A percentile compares a stretch with the other conserved stretches of the same genome.
Conservation (phyloP, 2,888 invertebrate genomes). For the Cheilosia vulpina region DNA sequence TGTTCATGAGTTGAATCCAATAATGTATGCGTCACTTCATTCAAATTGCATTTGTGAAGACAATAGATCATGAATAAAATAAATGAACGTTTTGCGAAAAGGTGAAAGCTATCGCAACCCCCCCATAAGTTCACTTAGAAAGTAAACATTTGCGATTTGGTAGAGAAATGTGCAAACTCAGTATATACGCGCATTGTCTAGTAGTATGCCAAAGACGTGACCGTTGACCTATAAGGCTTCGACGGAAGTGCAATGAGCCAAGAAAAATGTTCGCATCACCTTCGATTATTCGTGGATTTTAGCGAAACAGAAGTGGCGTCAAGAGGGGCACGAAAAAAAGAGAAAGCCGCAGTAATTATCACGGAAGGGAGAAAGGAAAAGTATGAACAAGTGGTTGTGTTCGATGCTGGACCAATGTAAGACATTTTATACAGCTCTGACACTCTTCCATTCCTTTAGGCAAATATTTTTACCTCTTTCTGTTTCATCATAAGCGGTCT, state of each 20-base stretch:
- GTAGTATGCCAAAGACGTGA: not conserved
- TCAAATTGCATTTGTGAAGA: no score
- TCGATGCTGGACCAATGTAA: not conserved
- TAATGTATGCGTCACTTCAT: no score
- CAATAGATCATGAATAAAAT: no score
- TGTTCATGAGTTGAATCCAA: no score
- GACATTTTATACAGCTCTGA: not conserved
- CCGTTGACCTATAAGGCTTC: not conserved
- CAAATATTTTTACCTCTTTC: not conserved
- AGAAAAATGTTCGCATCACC: not conserved
- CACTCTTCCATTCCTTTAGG: not conserved
- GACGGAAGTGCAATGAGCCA: no score
- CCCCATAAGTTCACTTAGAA: no score
- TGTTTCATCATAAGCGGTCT: not conserved
- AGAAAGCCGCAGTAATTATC: slow-evolving; percentile 45
- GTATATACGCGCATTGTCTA: no score
- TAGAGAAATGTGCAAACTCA: no score
- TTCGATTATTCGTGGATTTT: not conserved
- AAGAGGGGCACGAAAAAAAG: slow-evolving; percentile 8
- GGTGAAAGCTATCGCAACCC: no score
- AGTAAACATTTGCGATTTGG: no score
- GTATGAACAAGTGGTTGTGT: slow-evolving; percentile 11
- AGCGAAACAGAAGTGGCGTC: not conserved
- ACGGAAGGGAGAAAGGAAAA: slow-evolving; percentile 36
- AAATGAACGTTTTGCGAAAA: no score